Evolutionary conservation across 2,797 vertebrate species (phyloP).

Genomic region (Rhodeus uyekii): DNA sequence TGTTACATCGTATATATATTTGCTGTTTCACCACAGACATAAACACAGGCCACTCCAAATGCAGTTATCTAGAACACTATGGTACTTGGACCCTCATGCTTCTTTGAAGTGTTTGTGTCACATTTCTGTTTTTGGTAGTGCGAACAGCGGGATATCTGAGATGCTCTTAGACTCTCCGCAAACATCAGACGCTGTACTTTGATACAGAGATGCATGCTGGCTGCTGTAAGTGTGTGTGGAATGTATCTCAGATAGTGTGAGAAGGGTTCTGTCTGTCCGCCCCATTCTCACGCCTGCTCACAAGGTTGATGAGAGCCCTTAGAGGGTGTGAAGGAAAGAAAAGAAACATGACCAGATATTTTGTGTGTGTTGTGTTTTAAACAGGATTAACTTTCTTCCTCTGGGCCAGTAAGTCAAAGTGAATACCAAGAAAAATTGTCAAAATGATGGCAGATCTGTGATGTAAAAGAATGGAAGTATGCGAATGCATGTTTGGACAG

Average conservation of each 20-base stretch:
- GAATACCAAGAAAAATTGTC: background rate
- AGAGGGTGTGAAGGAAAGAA: background rate
- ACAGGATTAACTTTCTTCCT: background rate
- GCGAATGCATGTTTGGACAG: background rate
- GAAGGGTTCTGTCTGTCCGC: background rate
- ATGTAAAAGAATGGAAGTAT: background rate
- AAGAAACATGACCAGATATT: background rate
- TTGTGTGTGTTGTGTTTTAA: background rate
- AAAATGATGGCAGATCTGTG: background rate
- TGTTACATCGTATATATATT: background rate
- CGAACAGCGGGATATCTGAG: constrained; percentile 10
- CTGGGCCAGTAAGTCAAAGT: background rate
- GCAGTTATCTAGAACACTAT: background rate
- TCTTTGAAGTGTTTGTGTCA: constrained; percentile 34
- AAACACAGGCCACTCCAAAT: background rate
- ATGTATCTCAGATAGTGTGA: constrained; percentile 39
- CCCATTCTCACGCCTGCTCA: constrained; percentile 32
- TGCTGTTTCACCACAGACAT: background rate
- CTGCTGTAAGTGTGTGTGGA: constrained; percentile 26
- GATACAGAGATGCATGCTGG: constrained; percentile 18
- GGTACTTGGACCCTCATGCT: background rate
- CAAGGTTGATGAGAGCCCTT: constrained; percentile 14
- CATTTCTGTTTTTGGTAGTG: constrained; percentile 17
- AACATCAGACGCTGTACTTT: background rate
- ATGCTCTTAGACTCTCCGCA: background rate